phyloP scores from a whole-genome alignment of 2,113 vertebrate genomes.

The Podarcis raffonei region DNA sequence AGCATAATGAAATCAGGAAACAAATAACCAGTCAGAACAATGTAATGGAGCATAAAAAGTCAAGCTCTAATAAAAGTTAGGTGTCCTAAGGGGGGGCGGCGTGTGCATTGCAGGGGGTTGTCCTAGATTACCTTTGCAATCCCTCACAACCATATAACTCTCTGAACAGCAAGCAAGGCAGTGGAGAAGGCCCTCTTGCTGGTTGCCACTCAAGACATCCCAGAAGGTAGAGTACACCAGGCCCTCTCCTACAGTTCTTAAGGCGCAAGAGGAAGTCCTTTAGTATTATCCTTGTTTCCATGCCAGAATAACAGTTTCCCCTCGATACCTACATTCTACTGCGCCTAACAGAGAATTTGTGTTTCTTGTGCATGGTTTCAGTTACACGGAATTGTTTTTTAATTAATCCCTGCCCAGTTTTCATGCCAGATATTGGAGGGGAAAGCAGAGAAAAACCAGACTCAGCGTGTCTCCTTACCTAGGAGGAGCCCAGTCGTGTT shows the following conservation, averaged over 20 bases:
- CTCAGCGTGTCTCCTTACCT: slow-evolving; percentile 78
- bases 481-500: slow-evolving; percentile 98
- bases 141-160: too few relatives aligned
- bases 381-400: slow-evolving; percentile 58
- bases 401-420: slow-evolving; percentile 54
- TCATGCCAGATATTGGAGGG: slow-evolving; percentile 39
- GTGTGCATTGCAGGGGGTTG: too few relatives aligned
- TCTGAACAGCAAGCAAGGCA: not conserved
- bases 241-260: not conserved
- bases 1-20: not conserved
- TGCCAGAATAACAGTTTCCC: not conserved
- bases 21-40: not conserved
- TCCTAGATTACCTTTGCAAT: too few relatives aligned
- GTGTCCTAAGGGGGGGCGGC: not conserved
- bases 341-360: not conserved
- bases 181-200: not conserved
- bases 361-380: slow-evolving; percentile 58
- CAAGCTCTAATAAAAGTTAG: not conserved
- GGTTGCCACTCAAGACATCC: not conserved
- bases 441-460: slow-evolving; percentile 41
- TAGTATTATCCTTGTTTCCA: not conserved
- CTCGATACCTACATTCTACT: slow-evolving; percentile 10
- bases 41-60: not conserved
- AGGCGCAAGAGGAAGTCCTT: not conserved
- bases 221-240: not conserved